A percentile compares a stretch with the other conserved stretches of the same genome.
These are phyloP conservation scores for Cairina moschata DNA, from an alignment of 2,113 vertebrate species.

Conservation along the genomic window DNA sequence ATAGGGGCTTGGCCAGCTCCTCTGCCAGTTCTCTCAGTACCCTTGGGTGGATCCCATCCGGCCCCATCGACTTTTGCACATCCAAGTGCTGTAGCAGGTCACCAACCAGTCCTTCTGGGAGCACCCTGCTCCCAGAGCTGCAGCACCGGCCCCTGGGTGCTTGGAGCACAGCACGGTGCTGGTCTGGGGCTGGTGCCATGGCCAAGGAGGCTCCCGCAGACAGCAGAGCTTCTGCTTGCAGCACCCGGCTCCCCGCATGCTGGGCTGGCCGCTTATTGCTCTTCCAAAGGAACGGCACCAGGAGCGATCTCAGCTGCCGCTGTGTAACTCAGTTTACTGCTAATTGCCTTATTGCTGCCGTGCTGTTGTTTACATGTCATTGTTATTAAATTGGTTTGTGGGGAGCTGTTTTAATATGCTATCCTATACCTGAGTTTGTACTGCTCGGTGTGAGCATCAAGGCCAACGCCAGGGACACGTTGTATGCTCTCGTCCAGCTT, in stretches of 20 bases:
- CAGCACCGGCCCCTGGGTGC: background rate
- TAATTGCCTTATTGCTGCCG: background rate
- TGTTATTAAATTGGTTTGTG: background rate
- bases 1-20: no score
- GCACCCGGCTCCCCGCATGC: rapidly evolving
- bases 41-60: no score
- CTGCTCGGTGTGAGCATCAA: background rate
- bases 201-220: rapidly evolving
- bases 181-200: rapidly evolving
- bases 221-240: background rate
- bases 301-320: background rate
- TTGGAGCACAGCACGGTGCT: rapidly evolving
- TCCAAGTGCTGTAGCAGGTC: no score
- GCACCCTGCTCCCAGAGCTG: rapidly evolving
- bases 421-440: background rate
- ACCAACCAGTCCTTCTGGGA: no score
- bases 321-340: background rate
- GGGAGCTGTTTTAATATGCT: background rate
- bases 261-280: background rate
- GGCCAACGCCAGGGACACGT: background rate
- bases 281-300: background rate
- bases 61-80: no score
- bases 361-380: background rate
- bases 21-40: no score
- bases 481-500: background rate